Base-by-base conservation (phyloP, 2,797 vertebrate species). In the Kryptolebias ocellatus region DNA sequence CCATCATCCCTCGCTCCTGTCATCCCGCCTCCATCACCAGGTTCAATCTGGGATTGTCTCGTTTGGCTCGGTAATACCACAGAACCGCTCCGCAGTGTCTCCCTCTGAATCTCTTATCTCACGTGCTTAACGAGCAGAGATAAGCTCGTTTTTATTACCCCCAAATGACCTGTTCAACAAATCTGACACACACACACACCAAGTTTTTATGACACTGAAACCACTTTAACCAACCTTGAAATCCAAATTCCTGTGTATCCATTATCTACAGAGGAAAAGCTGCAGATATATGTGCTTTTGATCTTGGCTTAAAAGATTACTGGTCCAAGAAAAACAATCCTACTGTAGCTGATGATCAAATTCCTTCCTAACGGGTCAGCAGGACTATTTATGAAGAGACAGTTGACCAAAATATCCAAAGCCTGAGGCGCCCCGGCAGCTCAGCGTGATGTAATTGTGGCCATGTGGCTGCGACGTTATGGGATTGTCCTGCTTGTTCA, bases 121-220 rank as follows among this genome's bases (percentile, higher is more conserved):
- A 84, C 79, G 71, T 82, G 76, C 82, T 80, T 89, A 92, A 92
- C 77, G 39, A 87, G 75, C 67, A 60, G 74, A 84, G 86, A 91
- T 90, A 87, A 92, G 85, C 84, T 85, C 80, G 85, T 87, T 91
- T 90, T 87, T 86, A 87, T 89, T 89, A 83, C 88, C 87, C 83
- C 79, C 28, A 24, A 8, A 78, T 79, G 84, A 87, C 87, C 86
- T 76, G 62, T 64, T 76, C 67, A 0, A 39, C 53, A 82, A 83
- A 87, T 81, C 73, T 27, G 64, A 64, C 56, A 61, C 65, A 74
- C 31, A 50, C 27, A 54, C 44, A 49, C 60, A 57, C 46, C 50
- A 53, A 27, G 34, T 69, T 81, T 66, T 53, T 14, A 31, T 17
- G 17, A 34, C n/a, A 5, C 11, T 0, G 4, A 62, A 74, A 60